Percentiles rank a stretch among this genome's conserved stretches.
phyloP scores from a whole-genome alignment of 2,888 invertebrate genomes.

The Seira sanloemensis region DNA sequence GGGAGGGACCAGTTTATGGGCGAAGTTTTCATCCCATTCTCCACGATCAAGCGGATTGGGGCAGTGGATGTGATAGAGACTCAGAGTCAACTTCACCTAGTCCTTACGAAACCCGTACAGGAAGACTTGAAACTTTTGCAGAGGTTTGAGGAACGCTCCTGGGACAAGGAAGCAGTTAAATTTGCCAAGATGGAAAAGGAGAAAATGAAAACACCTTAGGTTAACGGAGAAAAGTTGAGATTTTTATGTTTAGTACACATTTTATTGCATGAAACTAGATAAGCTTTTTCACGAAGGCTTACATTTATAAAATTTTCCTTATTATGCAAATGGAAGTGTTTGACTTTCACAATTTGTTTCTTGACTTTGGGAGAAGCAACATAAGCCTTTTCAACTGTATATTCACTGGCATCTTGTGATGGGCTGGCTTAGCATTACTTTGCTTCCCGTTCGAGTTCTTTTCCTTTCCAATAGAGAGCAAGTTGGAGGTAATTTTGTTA shows the following conservation, averaged over 20 bases:
- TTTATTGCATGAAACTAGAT: no score
- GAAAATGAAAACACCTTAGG: slow-evolving; percentile 28
- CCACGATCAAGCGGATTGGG: background rate
- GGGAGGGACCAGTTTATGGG: slow-evolving; percentile 57
- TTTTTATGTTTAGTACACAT: no score
- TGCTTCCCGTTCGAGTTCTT: background rate
- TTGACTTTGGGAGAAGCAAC: no score
- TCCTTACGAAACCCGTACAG: slow-evolving; percentile 27
- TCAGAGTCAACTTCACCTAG: slow-evolving; percentile 39
- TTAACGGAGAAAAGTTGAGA: no score
- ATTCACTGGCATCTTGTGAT: no score
- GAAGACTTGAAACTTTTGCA: slow-evolving; percentile 74
- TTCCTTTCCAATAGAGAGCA: background rate
- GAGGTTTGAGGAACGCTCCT: slow-evolving; percentile 74
- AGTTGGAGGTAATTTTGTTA: no score
- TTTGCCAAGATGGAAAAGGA: slow-evolving; percentile 75
- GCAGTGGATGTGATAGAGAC: background rate
- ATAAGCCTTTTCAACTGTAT: no score
- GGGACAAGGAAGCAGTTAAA: slow-evolving; percentile 76
- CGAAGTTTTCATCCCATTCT: slow-evolving; percentile 41
- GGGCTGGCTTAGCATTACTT: no score
- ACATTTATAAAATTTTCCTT: no score
- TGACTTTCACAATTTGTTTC: no score
- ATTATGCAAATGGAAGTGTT: no score
- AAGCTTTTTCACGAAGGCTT: no score